These are phyloP conservation scores for Megalopta genalis DNA, from an alignment of 1,140 invertebrate genomes.

Conservation along the genomic window DNA sequence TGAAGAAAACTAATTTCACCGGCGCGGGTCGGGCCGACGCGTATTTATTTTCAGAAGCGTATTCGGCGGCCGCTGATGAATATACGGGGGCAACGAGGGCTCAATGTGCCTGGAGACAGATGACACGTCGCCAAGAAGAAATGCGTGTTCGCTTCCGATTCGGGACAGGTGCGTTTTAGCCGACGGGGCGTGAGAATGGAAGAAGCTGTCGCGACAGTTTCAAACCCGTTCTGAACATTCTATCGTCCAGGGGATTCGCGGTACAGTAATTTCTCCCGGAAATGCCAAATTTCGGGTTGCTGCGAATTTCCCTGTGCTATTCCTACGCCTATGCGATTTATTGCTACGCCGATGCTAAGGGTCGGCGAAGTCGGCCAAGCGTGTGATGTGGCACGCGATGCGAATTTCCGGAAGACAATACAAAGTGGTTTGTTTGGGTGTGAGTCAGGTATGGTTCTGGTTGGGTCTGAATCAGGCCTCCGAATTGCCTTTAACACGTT, in stretches of 20 bases:
- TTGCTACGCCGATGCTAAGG: too few species aligned
- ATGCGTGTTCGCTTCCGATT: constrained; percentile 1
- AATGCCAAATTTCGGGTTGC: too few species aligned
- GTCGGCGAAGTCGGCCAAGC: too few species aligned
- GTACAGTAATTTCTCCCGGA: background rate
- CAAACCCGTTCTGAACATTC: background rate
- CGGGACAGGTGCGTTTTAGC: background rate
- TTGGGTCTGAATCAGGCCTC: too few species aligned
- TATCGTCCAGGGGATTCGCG: too few species aligned
- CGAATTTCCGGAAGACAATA: too few species aligned
- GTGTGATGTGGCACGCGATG: too few species aligned
- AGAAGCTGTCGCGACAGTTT: background rate
- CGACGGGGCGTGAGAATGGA: background rate
- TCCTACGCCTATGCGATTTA: too few species aligned
- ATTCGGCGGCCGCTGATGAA: constrained; percentile 41
- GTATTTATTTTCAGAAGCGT: constrained; percentile 11
- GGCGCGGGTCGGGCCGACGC: background rate
- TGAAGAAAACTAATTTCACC: constrained; percentile 54
- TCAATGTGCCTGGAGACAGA: background rate
- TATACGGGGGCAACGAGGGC: constrained; percentile 22
- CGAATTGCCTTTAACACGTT: too few species aligned
- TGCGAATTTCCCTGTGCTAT: too few species aligned
- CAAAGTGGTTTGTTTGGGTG: too few species aligned
- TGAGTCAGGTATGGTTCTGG: too few species aligned
- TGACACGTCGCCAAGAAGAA: background rate